Evolutionary conservation across 2,888 invertebrate genomes (phyloP).

Genomic region (Suillia variegata): DNA sequence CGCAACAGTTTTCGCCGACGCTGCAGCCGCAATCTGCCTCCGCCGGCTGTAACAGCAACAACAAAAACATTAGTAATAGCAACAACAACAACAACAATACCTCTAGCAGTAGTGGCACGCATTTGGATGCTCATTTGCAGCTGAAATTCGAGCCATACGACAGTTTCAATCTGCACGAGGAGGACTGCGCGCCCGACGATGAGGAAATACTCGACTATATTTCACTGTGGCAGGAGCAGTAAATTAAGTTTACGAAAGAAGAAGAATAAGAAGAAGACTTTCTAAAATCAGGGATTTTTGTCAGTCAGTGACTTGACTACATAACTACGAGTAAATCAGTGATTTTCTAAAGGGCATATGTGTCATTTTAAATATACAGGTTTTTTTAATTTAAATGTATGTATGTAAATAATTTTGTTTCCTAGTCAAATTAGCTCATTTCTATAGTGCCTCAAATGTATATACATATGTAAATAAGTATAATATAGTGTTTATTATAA

Average conservation of each 20-base stretch:
- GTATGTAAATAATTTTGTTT: conserved; percentile 19
- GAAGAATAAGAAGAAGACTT: not conserved
- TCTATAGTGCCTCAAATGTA: conserved; percentile 42
- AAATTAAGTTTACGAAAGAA: not conserved
- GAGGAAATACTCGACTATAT: conserved; percentile 80
- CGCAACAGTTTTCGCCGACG: conserved; percentile 35
- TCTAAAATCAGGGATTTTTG: conserved; percentile 12
- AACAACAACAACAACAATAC: conserved; percentile 18
- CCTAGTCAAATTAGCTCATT: conserved; percentile 37
- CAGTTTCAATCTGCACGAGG: conserved; percentile 75
- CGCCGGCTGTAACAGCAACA: conserved; percentile 20
- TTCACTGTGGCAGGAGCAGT: conserved; percentile 58
- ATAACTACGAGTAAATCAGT: too few relatives aligned
- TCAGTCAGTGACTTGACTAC: not conserved
- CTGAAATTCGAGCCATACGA: conserved; percentile 69
- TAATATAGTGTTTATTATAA: conserved; percentile 12
- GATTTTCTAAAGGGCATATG: too few relatives aligned
- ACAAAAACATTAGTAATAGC: too few relatives aligned
- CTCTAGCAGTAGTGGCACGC: conserved; percentile 19
- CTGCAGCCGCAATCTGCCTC: conserved; percentile 6
- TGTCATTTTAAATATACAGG: too few relatives aligned
- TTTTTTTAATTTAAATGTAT: too few relatives aligned
- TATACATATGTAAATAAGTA: conserved; percentile 30
- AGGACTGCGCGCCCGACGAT: conserved; percentile 76
- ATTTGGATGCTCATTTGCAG: conserved; percentile 48